Percentiles rank a stretch among this genome's conserved stretches.
These are phyloP conservation scores for Callosobruchus maculatus DNA, from an alignment of 2,888 invertebrate species.

Conservation along the genomic window DNA sequence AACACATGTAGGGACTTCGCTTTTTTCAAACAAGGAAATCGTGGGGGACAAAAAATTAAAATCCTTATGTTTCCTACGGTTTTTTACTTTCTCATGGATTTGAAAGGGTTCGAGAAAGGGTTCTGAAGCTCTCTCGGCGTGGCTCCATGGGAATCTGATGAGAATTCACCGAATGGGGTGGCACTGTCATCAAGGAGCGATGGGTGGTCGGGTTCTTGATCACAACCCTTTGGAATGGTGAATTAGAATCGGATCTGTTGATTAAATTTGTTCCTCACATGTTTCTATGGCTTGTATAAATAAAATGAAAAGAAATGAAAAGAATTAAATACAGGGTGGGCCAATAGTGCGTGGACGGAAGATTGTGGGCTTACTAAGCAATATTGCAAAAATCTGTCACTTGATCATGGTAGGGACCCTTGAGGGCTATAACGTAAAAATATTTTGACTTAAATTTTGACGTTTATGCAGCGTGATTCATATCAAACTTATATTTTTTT, in stretches of 20 bases:
- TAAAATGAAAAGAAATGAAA: too few relatives aligned
- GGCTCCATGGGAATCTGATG: background rate
- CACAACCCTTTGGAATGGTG: background rate
- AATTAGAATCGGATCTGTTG: background rate
- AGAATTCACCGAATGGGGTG: background rate
- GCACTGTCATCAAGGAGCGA: background rate
- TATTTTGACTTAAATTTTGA: too few relatives aligned
- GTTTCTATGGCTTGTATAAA: background rate
- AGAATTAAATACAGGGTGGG: too few relatives aligned
- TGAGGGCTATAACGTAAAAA: too few relatives aligned
- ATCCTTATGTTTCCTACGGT: conserved; percentile 16
- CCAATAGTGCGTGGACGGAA: too few relatives aligned
- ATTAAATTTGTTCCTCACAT: background rate
- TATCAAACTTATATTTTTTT: too few relatives aligned
- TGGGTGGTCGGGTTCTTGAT: background rate
- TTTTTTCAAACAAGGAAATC: conserved; percentile 28
- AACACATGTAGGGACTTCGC: conserved; percentile 29
- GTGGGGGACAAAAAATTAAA: conserved; percentile 28
- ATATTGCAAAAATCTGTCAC: too few relatives aligned
- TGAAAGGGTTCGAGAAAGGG: background rate
- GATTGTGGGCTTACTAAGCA: too few relatives aligned
- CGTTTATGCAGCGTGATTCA: too few relatives aligned
- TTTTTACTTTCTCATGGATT: conserved; percentile 25
- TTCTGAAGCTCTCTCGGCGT: background rate
- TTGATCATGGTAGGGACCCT: too few relatives aligned